Percentiles rank a stretch among this genome's conserved stretches.
phyloP scores from a whole-genome alignment of 2,888 invertebrate genomes.

The Metellina segmentata region DNA sequence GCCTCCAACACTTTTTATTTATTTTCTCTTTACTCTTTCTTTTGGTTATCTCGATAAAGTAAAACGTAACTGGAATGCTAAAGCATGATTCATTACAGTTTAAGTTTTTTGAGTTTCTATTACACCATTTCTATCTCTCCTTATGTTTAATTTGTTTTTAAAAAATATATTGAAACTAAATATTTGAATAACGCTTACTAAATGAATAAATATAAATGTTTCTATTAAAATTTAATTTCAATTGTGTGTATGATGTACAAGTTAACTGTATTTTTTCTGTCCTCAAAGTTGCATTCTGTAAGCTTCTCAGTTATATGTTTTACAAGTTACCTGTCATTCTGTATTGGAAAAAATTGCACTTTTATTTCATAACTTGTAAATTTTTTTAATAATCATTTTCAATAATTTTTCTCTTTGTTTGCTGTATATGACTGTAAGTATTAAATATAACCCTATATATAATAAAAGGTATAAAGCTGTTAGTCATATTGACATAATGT shows the following conservation, averaged over 20 bases:
- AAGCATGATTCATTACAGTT: conserved; percentile 8
- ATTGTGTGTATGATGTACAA: not conserved
- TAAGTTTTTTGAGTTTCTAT: not conserved
- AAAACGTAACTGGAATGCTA: not conserved
- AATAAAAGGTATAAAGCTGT: too few relatives aligned
- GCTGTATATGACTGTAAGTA: too few relatives aligned
- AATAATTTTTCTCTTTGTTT: too few relatives aligned
- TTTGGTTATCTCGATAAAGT: not conserved
- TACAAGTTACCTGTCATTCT: too few relatives aligned
- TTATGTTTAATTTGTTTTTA: not conserved
- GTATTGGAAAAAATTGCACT: not conserved
- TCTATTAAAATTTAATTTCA: not conserved
- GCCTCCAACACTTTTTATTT: conserved; percentile 21
- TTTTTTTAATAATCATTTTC: not conserved
- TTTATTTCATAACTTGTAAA: not conserved
- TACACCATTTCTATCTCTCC: not conserved
- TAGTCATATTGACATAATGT: too few relatives aligned
- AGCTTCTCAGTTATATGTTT: not conserved
- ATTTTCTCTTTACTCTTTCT: conserved; percentile 19
- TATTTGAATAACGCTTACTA: not conserved
- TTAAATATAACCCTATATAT: too few relatives aligned
- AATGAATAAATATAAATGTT: not conserved
- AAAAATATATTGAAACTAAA: conserved; percentile 3
- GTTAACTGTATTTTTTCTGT: not conserved
- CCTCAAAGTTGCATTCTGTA: not conserved